A percentile compares a stretch with the other conserved stretches of the same genome.
phyloP scores from a whole-genome alignment of 2,888 invertebrate species.

The Scrobipalpa costella region DNA sequence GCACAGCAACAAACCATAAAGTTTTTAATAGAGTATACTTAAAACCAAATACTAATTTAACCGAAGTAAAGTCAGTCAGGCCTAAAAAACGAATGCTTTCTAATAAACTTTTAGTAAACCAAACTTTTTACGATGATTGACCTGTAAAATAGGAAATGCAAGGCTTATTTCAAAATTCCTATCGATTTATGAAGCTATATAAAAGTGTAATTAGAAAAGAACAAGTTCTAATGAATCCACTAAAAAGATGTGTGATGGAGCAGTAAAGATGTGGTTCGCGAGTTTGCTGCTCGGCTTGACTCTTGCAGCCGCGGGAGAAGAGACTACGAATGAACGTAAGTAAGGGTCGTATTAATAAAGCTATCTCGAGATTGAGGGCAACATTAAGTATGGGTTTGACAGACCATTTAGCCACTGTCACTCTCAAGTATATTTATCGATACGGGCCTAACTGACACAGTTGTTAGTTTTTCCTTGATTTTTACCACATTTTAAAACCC shows the following conservation, averaged over 20 bases:
- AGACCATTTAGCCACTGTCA: too few species aligned
- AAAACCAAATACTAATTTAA: too few species aligned
- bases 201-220: neutral
- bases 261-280: neutral
- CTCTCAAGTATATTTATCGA: too few species aligned
- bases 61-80: too few species aligned
- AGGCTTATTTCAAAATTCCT: neutral
- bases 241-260: neutral
- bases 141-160: neutral
- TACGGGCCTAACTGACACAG: too few species aligned
- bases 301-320: neutral
- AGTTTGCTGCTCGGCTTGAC: neutral
- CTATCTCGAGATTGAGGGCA: too few species aligned
- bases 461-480: too few species aligned
- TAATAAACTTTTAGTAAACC: neutral
- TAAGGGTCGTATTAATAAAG: neutral
- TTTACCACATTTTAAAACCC: too few species aligned
- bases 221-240: neutral
- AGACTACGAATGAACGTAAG: neutral
- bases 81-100: too few species aligned
- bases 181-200: neutral
- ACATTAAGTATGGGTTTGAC: too few species aligned
- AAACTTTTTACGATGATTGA: neutral
- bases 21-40: too few species aligned
- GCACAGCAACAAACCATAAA: too few species aligned